Conservation (phyloP, 2,888 invertebrate species). For the Muscina levida region DNA sequence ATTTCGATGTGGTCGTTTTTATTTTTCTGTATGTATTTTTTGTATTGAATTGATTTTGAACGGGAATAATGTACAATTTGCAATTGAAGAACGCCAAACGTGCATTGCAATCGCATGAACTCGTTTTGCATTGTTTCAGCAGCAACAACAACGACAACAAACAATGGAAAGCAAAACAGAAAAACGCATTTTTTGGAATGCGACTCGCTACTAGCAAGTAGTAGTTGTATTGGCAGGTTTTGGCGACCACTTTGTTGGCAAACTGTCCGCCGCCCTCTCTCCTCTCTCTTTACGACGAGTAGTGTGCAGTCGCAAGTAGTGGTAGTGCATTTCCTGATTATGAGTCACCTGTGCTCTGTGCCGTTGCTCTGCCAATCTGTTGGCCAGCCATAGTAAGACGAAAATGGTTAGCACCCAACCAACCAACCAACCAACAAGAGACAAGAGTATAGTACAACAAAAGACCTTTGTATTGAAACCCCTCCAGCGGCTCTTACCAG, state of each 20-base stretch:
- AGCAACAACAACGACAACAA: not conserved
- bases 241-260: not conserved
- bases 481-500: too few species aligned
- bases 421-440: not conserved
- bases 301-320: not conserved
- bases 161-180: too few species aligned
- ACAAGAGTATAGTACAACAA: not conserved
- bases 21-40: not conserved
- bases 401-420: not conserved
- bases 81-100: constrained; percentile 15
- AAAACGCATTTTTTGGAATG: too few species aligned
- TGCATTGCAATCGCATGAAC: constrained; percentile 19
- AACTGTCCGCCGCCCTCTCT: not conserved
- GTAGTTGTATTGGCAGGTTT: not conserved
- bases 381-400: constrained; percentile 19
- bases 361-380: not conserved
- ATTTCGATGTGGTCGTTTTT: not conserved
- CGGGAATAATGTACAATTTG: not conserved
- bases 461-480: not conserved
- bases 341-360: constrained; percentile 10
- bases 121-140: constrained; percentile 4
- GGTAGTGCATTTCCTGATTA: constrained; percentile 17
- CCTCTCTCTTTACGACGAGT: not conserved
- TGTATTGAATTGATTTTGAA: constrained; percentile 8
- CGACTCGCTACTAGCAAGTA: too few species aligned